Evolutionary conservation across 2,113 vertebrate genomes (phyloP).

Genomic region (Pithys albifrons): DNA sequence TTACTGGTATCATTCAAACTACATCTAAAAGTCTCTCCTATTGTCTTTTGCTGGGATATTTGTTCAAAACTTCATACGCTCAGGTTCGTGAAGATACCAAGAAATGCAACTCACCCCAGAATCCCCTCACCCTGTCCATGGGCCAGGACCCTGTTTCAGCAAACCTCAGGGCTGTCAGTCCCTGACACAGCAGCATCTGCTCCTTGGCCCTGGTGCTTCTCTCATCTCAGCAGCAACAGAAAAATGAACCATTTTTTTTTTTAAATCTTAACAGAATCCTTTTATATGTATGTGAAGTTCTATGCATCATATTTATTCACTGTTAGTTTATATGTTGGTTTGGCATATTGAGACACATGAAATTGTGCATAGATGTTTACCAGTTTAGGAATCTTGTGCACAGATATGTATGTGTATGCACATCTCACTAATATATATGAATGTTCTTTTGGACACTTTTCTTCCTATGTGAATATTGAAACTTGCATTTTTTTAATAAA

Average conservation of each 20-base stretch:
- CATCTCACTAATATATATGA: neutral
- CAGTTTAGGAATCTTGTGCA: neutral
- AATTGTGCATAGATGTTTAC: neutral
- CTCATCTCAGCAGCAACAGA: neutral
- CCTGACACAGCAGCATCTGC: neutral
- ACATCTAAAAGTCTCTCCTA: neutral
- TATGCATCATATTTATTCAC: neutral
- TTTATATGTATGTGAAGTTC: neutral
- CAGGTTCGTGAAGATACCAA: neutral
- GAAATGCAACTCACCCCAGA: neutral
- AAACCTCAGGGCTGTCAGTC: neutral
- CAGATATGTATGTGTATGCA: neutral
- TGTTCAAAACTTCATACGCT: fast-evolving
- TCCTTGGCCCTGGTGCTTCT: neutral
- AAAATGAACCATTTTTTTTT: neutral
- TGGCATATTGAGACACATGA: neutral
- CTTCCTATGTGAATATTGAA: neutral
- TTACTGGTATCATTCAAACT: neutral
- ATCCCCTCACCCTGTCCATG: neutral
- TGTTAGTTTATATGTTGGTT: neutral
- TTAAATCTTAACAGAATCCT: neutral
- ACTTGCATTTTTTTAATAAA: neutral
- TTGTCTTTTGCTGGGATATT: neutral
- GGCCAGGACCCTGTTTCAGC: neutral
- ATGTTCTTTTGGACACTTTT: neutral